These are phyloP conservation scores for Lissocephala sabroskyi DNA, from an alignment of 2,888 invertebrate species.

Conservation along the genomic window DNA sequence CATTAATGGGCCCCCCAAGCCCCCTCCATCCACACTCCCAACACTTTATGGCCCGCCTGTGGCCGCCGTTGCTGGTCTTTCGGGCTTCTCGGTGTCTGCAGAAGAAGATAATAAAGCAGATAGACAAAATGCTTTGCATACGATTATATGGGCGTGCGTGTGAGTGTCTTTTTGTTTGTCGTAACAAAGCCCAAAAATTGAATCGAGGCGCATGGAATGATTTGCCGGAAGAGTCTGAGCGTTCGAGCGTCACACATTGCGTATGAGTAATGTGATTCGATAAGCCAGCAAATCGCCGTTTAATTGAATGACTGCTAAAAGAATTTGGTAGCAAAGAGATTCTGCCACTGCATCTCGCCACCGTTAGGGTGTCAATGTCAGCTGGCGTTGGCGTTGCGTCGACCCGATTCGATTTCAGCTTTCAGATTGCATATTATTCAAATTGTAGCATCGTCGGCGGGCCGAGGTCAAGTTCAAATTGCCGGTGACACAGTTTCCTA, in stretches of 20 bases:
- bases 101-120: constrained; percentile 31
- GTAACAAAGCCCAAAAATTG: constrained; percentile 30
- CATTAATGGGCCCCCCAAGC: no score
- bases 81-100: constrained; percentile 20
- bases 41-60: background rate
- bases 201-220: constrained; percentile 12
- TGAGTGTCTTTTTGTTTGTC: constrained; percentile 4
- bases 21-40: background rate
- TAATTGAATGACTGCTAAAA: no score
- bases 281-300: no score
- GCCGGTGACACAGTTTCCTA: constrained; percentile 58
- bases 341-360: constrained; percentile 9
- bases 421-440: no score
- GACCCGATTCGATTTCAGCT: no score
- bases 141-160: constrained; percentile 10
- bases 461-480: constrained; percentile 58
- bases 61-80: background rate
- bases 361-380: no score
- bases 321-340: no score
- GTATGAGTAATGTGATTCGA: constrained; percentile 45
- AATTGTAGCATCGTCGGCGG: constrained; percentile 2
- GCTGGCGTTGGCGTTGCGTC: no score
- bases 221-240: constrained; percentile 41
- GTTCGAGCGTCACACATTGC: no score
- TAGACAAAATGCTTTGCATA: constrained; percentile 40